phyloP scores from a whole-genome alignment of 2,888 invertebrate genomes.

The Pandemis heparana region DNA sequence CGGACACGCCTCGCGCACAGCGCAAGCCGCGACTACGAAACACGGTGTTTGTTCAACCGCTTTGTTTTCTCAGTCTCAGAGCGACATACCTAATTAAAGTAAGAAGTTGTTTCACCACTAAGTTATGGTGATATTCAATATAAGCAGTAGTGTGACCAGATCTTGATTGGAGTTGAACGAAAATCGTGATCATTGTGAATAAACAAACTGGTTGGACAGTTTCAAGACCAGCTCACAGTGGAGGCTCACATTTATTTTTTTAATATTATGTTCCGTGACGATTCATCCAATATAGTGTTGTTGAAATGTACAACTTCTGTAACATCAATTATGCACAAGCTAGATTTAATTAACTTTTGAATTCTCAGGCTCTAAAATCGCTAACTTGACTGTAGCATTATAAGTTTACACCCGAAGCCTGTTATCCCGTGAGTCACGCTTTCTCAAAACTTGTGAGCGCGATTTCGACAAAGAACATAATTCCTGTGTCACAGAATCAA shows the following conservation, averaged over 20 bases:
- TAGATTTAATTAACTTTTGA: too few species aligned
- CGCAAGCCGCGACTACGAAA: slow-evolving; percentile 63
- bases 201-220: too few species aligned
- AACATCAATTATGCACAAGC: too few species aligned
- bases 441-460: neutral
- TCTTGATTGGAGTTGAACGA: neutral
- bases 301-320: too few species aligned
- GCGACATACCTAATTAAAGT: slow-evolving; percentile 5
- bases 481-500: slow-evolving; percentile 40
- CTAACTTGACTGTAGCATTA: too few species aligned
- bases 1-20: slow-evolving; percentile 84
- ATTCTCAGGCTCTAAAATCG: too few species aligned
- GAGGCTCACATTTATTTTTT: too few species aligned
- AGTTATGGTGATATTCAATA: too few species aligned
- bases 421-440: neutral
- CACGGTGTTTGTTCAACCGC: slow-evolving; percentile 71
- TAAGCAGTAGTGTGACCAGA: neutral
- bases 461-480: slow-evolving; percentile 23
- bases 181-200: neutral
- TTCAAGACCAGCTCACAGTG: too few species aligned
- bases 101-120: neutral
- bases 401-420: neutral
- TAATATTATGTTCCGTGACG: too few species aligned
- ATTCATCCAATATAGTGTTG: too few species aligned
- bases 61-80: slow-evolving; percentile 54